Percentiles rank a stretch among this genome's conserved stretches.
Conservation (phyloP, 2,888 invertebrate genomes). For the Morpho helenor region DNA sequence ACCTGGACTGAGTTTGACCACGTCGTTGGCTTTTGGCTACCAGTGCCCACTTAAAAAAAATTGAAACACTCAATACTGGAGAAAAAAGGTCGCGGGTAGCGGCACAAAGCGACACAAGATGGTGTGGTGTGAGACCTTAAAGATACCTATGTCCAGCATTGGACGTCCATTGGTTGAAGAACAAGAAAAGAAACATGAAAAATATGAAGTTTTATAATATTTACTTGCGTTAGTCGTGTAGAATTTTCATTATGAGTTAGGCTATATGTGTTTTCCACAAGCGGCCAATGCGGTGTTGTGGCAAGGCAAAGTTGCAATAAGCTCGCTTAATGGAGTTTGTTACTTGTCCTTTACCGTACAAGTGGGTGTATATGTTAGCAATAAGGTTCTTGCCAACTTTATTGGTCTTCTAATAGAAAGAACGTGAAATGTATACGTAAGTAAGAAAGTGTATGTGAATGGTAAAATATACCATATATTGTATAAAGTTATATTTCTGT, state of each 20-base stretch:
- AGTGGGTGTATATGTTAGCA: not conserved
- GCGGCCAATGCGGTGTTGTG: not conserved
- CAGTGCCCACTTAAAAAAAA: no score
- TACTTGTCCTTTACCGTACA: not conserved
- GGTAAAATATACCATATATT: no score
- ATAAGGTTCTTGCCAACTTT: constrained; percentile 1
- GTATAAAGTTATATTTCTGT: no score
- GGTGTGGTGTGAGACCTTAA: no score
- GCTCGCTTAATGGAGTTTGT: constrained; percentile 6
- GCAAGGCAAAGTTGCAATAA: constrained; percentile 2
- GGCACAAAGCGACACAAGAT: no score
- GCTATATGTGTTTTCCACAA: constrained; percentile 1
- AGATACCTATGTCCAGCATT: no score
- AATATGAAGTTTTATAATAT: not conserved
- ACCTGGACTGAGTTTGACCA: no score
- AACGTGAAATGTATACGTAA: no score
- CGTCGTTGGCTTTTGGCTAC: no score
- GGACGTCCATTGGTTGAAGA: not conserved
- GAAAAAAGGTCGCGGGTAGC: no score
- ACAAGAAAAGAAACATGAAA: not conserved
- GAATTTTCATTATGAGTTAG: not conserved
- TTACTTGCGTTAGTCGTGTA: not conserved
- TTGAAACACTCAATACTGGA: no score
- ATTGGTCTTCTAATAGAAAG: not conserved
- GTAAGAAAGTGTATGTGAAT: no score